Percentiles rank a stretch among this genome's conserved stretches.
These are phyloP conservation scores for Seira sanloemensis DNA, from an alignment of 2,888 invertebrate genomes.

Conservation along the genomic window DNA sequence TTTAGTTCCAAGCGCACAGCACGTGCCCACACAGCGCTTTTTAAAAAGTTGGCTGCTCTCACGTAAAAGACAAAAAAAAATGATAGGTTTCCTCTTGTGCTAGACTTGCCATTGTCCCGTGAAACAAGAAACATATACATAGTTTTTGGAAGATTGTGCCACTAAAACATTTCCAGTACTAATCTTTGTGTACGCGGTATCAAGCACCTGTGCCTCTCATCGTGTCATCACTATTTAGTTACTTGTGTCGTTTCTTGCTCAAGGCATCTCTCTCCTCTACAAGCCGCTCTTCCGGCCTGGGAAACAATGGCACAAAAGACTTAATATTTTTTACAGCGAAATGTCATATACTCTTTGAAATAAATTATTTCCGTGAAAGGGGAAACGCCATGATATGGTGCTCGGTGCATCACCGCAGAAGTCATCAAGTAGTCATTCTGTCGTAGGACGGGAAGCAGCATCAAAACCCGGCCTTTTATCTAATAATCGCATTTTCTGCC, in stretches of 20 bases:
- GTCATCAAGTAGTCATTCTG: not conserved
- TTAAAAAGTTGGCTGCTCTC: not conserved
- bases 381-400: not conserved
- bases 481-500: conserved; percentile 24
- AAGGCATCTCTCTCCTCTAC: not conserved
- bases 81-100: too few species aligned
- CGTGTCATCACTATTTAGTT: not conserved
- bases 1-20: not conserved
- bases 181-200: not conserved
- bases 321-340: not conserved
- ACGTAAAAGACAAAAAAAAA: not conserved
- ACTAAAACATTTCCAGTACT: not conserved
- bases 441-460: conserved; percentile 1
- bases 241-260: not conserved
- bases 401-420: not conserved
- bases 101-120: not conserved
- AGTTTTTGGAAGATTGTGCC: not conserved
- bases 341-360: not conserved
- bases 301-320: not conserved
- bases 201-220: not conserved
- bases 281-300: not conserved
- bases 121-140: not conserved
- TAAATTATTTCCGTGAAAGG: not conserved
- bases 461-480: conserved; percentile 1
- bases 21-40: not conserved